Evolutionary conservation across 2,113 vertebrate species (phyloP).

Genomic region (Serinus canaria): DNA sequence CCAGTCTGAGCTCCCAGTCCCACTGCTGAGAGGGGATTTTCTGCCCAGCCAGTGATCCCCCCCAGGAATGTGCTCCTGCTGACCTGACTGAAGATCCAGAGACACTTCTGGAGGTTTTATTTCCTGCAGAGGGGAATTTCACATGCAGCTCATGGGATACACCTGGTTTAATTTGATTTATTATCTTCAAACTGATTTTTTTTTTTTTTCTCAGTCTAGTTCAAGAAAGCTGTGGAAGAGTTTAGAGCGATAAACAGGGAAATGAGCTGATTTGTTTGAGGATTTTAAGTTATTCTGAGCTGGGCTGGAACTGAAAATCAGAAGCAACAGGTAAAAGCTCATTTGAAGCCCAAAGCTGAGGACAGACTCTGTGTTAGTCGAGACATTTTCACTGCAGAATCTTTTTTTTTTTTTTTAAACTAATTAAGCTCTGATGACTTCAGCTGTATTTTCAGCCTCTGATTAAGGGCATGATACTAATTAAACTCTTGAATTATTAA

Average conservation of each 20-base stretch:
- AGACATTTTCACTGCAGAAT: constrained; percentile 32
- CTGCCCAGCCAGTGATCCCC: background rate
- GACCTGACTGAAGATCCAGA: background rate
- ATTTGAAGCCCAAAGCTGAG: background rate
- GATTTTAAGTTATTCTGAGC: background rate
- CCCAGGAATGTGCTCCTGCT: background rate
- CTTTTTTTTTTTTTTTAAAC: constrained; percentile 14
- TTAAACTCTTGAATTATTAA: constrained; percentile 76
- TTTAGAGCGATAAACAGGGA: background rate
- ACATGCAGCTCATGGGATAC: background rate
- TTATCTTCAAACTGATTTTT: background rate
- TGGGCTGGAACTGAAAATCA: background rate
- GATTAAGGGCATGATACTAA: constrained; percentile 73
- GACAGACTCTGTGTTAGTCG: background rate
- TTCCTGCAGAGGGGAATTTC: background rate
- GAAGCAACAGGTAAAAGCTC: background rate
- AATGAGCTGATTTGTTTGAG: background rate
- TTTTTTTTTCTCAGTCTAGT: background rate
- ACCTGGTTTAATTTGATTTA: background rate
- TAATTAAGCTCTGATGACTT: constrained; percentile 77
- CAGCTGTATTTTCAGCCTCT: constrained; percentile 70
- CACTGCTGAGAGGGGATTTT: background rate
- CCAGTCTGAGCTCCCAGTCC: background rate
- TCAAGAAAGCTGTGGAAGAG: background rate
- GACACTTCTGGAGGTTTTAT: background rate